Evolutionary conservation across 2,797 vertebrate genomes (phyloP).

Genomic region (Centropyge bicolor): DNA sequence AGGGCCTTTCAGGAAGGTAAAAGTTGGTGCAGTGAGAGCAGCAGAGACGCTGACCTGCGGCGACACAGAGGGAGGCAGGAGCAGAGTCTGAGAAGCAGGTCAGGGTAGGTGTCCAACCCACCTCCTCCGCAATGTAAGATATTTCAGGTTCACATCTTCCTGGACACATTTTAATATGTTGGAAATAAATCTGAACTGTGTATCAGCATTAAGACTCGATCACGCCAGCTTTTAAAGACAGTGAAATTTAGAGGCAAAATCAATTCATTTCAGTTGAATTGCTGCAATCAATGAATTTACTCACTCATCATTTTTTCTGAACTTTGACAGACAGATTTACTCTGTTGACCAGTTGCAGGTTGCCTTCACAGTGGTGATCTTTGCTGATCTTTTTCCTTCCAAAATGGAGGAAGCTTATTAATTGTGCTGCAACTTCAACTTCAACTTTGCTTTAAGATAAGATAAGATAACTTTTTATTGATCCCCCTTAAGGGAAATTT

Average conservation of each 20-base stretch:
- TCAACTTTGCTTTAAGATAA: not conserved
- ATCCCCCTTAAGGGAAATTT: too few relatives aligned
- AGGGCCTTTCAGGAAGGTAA: not conserved
- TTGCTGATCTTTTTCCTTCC: not conserved
- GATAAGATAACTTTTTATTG: too few relatives aligned
- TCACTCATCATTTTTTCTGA: not conserved
- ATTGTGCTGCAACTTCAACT: not conserved
- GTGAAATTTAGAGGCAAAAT: not conserved
- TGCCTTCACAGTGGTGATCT: not conserved
- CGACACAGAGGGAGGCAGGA: not conserved
- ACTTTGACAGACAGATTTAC: not conserved
- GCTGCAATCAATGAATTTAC: not conserved
- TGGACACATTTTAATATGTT: not conserved
- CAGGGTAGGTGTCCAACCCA: slow-evolving; percentile 2
- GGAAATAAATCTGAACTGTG: not conserved
- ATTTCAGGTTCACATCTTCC: not conserved
- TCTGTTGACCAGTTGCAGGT: not conserved
- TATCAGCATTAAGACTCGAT: too few relatives aligned
- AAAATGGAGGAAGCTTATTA: not conserved
- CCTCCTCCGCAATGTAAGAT: not conserved
- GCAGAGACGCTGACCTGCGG: slow-evolving; percentile 3
- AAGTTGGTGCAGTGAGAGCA: slow-evolving; percentile 10
- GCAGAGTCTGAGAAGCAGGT: slow-evolving; percentile 20
- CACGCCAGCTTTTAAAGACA: not conserved
- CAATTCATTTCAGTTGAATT: not conserved